Evolutionary conservation across 2,113 vertebrate genomes (phyloP), one percentile per base, ranked within the genome.

Genomic region (Ceyx melanurus): DNA sequence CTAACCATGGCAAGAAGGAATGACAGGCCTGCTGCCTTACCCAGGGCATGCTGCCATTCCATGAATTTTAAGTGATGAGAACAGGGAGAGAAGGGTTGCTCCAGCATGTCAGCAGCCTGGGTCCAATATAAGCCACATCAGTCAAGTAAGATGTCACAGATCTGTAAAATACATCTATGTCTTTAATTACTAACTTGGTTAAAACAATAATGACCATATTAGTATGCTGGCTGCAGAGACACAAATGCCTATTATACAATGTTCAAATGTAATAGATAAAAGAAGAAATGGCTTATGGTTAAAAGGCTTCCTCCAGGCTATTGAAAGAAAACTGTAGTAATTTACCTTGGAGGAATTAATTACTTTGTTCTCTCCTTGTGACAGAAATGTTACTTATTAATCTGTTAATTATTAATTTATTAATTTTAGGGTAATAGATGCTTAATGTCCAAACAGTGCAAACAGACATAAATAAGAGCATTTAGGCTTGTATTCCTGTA

Each of bases 181-280:
- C 73, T 83, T 95, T 95, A 96, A 95, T 96, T 95, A 85, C 87
- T 78, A 84, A 89, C 94, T 92, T 64, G 42, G 51, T 93, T 86
- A 85, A 92, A 89, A 73, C 71, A 92, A 66, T 81, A 48, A 84
- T 40, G 50, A 67, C 57, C 81, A 6, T 73, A 90, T 94, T 92
- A 96, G 58, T 72, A 93, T 78, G 71, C 92, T 96, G 79, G 67
- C 48, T 82, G 71, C 19, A 29, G 56, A 57, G 53, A 79, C 42
- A 79, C 62, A 90, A 85, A 88, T 46, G 60, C 46, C 90, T 67
- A 70, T 92, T 86, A 93, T 82, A 83, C 95, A 94, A 95, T 81
- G 64, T 79, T 94, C 45, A 66, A 90, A 92, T 77, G 53, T 70
- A 92, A 85, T 42, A 89, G 81, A 53, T 93, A 93, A 74, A 79